Percentiles rank a stretch among this genome's conserved stretches.
Conservation (phyloP, 2,113 vertebrate genomes). For the Rhea pennata region DNA sequence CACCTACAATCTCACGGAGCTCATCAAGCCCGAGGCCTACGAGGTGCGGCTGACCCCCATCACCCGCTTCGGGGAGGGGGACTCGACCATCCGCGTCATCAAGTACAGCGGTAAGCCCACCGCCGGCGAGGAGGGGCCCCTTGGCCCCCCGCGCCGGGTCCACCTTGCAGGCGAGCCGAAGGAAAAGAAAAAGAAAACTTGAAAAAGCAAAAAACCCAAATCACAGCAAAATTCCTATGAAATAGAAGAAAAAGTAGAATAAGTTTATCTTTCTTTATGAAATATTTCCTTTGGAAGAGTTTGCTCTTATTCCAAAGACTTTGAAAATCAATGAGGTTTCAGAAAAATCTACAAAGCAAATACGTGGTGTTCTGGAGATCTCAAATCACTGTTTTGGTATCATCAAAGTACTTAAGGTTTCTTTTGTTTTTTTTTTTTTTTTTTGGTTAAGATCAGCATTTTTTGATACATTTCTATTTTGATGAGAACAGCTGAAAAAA, state of each 20-base stretch:
- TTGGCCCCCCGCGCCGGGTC: too few species aligned
- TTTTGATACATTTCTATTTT: not conserved
- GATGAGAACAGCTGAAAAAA: not conserved
- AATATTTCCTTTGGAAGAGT: not conserved
- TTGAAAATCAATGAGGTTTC: not conserved
- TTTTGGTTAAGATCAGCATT: not conserved
- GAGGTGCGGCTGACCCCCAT: conserved; percentile 96
- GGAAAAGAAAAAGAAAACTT: not conserved
- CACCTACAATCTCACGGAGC: conserved; percentile 94
- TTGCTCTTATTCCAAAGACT: not conserved
- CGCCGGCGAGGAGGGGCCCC: fast-evolving
- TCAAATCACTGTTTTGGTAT: not conserved
- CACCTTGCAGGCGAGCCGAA: not conserved
- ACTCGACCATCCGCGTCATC: conserved; percentile 93
- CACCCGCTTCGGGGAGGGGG: conserved; percentile 94
- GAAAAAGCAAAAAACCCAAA: not conserved
- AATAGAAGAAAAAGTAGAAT: not conserved
- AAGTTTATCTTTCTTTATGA: not conserved
- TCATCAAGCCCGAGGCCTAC: conserved; percentile 94
- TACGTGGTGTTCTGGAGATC: not conserved
- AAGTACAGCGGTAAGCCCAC: conserved; percentile 90
- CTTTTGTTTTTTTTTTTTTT: not conserved
- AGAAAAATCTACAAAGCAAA: not conserved
- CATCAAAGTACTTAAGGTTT: not conserved
- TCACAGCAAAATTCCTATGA: fast-evolving